Evolutionary conservation across 2,888 invertebrate genomes (phyloP).

Genomic region (Drosophila tripunctata): DNA sequence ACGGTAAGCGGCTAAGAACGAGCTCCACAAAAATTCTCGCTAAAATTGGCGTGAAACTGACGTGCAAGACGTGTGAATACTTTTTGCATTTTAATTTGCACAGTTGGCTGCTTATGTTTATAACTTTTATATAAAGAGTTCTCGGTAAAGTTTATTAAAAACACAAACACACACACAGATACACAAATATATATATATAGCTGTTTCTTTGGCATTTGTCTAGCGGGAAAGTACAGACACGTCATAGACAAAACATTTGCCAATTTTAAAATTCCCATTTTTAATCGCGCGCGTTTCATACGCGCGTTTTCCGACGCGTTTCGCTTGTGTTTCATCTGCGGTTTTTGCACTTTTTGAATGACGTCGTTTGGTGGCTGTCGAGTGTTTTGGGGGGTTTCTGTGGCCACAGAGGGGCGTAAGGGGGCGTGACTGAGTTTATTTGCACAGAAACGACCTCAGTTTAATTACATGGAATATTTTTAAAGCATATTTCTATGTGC

Average conservation of each 20-base stretch:
- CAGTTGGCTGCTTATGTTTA: slow-evolving; percentile 34
- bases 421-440: slow-evolving; percentile 35
- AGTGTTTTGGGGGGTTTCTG: background rate
- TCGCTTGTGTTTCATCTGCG: slow-evolving; percentile 40
- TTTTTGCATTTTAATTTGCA: slow-evolving; percentile 62
- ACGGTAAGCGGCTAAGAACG: slow-evolving; percentile 15
- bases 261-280: background rate
- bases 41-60: slow-evolving; percentile 20
- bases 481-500: slow-evolving; percentile 21
- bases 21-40: slow-evolving; percentile 28
- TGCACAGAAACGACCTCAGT: slow-evolving; percentile 40
- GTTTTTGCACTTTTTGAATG: slow-evolving; percentile 41
- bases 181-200: background rate
- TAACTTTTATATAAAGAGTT: slow-evolving; percentile 43
- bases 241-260: slow-evolving; percentile 42
- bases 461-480: slow-evolving; percentile 51
- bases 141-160: slow-evolving; percentile 59
- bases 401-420: background rate
- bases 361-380: slow-evolving; percentile 43
- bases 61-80: slow-evolving; percentile 20
- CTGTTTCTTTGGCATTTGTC: slow-evolving; percentile 29
- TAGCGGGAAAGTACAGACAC: slow-evolving; percentile 45
- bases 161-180: slow-evolving; percentile 29
- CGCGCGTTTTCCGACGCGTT: slow-evolving; percentile 31
- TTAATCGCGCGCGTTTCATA: slow-evolving; percentile 39